Evolutionary conservation across 2,888 invertebrate species (phyloP), one percentile per base, ranked within the genome.

Genomic region (Andricus quercusramuli): DNA sequence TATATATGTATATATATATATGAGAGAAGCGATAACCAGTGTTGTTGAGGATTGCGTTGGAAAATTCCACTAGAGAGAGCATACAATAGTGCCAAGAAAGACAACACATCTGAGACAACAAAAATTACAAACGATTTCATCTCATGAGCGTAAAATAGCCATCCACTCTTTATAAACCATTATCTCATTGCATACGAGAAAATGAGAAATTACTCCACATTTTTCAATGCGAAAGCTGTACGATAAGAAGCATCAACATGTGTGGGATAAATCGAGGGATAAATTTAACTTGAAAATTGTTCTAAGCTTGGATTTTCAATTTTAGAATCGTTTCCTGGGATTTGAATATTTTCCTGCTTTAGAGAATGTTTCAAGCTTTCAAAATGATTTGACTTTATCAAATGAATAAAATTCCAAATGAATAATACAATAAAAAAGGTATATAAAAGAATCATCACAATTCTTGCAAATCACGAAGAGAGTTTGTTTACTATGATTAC

Each of bases 161-260:
- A 29, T 56, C 2, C 68, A 15, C 25, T 47, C 44, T 44, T 22
- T 25, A 68, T 44, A 68, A 22, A 68, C 47, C 47, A 68, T 68
- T 25, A 68, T 68, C 68, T 29, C 51, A 70, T 8, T 70, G 29
- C 9, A 20, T 20, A 70, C 25, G 79, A 78, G 81, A 82, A 84
- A 84, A 84, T 81, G 83, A 82, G 82, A 84, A 84, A 84, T 82
- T 80, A 74, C 80, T n/a, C 47, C 81, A 82, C 82, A 80, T 84
- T 84, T 84, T 80, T 78, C 74, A 41, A 47, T 8, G 17, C 8
- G 25, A 68, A 25, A 47, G 47, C 44, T 8, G 6, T 9, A 25
- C 9, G 68, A 44, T 68, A 68, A 51, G 51, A 51, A 51, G 17
- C 20, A 20, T 51, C 51, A 51, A 51, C 51, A 51, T 20, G 20